Conservation (phyloP, 2,888 invertebrate genomes). For the Machimus rusticus region DNA sequence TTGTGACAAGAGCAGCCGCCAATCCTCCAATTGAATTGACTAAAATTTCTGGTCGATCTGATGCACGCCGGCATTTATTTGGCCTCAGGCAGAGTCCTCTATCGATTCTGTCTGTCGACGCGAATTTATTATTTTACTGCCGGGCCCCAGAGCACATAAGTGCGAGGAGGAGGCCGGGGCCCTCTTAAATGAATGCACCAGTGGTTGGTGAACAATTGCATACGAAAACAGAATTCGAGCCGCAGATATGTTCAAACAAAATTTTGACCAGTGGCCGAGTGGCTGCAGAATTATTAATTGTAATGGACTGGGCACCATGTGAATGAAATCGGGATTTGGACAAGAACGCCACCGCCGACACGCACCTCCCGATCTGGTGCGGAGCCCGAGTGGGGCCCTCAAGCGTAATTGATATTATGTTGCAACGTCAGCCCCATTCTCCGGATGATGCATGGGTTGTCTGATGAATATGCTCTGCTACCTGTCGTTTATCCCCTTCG, state of each 20-base stretch:
- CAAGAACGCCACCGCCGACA: not conserved
- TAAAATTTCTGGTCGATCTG: not conserved
- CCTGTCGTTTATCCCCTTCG: not conserved
- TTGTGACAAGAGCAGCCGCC: not conserved
- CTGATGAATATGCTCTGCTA: not conserved
- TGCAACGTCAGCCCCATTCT: not conserved
- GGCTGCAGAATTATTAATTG: conserved; percentile 18
- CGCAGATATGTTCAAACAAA: not conserved
- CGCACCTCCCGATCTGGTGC: not conserved
- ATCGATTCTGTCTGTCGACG: not conserved
- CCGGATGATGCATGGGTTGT: not conserved
- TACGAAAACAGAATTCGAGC: not conserved
- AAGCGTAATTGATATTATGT: not conserved
- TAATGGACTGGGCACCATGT: conserved; percentile 7
- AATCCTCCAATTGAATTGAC: not conserved
- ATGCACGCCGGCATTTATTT: not conserved
- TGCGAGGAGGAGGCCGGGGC: not conserved
- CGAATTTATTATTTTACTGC: not conserved
- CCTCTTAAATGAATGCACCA: not conserved
- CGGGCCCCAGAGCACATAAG: not conserved
- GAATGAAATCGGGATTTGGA: not conserved
- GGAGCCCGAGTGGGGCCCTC: not conserved
- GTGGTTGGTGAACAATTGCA: not conserved
- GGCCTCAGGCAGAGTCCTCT: not conserved
- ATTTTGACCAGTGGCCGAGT: not conserved